Evolutionary conservation across 2,888 invertebrate species (phyloP), one percentile per base, ranked within the genome.

Genomic region (Dugesia japonica): DNA sequence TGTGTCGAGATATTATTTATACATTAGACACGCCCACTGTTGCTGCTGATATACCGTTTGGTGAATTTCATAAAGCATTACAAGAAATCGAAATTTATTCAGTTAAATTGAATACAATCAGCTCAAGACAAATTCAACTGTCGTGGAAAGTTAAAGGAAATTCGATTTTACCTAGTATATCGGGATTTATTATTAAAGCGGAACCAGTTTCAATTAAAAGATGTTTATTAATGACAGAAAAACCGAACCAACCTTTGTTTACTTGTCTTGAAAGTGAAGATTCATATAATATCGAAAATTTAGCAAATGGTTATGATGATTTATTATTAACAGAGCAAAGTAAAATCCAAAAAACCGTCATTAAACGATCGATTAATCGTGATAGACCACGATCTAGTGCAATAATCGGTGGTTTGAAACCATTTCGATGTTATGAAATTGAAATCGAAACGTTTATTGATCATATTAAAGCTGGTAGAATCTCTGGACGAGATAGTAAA

Each of bases 341-440:
- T 56, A 56, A 56, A 56, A 23, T 56, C n/a, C 56, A 56, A 56
- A 56, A 56, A 56, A 13, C 56, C 4, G 17, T 56, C 1, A 56
- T 56, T n/a, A 56, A 56, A 56, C n/a, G 56, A 23, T 56, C 56
- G 17, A 56, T 56, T n/a, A 56, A 56, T 23, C 4, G 56, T 9
- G 56, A 56, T 7, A 4, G 56, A n/a, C 56, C 56, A 7, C 4
- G 56, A 56, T 56, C 56, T 4, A 56, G 56, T 23, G 56, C 56
- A 56, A 56, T 56, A 4, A 56, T 56, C 7, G 56, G 56, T n/a
- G 56, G 56, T 4, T 56, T 56, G 56, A 56, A 56, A n/a, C 56
- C 56, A 56, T 56, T 56, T 56, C n/a, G 56, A n/a, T 56, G 56
- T n/a, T 56, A 56, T 56, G 56, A 56, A 56, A 56, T 56, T 56